Percentiles rank a stretch among this genome's conserved stretches.
Conservation (phyloP, 2,797 vertebrate genomes). For the Vipera ursinii region DNA sequence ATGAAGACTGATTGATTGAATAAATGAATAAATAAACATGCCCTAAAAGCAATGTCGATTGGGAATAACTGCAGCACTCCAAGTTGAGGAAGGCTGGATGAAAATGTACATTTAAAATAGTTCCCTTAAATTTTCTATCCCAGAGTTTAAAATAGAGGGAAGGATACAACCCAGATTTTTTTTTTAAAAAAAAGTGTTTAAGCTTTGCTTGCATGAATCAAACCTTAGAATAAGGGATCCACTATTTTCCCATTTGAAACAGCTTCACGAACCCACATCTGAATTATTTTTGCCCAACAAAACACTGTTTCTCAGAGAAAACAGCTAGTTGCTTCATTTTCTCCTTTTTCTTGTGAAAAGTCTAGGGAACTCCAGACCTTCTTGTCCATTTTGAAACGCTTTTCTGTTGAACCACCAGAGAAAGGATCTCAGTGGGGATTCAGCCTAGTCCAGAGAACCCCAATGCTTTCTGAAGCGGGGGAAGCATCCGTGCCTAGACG, state of each 20-base stretch:
- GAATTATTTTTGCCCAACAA: neutral
- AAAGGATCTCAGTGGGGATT: neutral
- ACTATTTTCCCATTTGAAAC: neutral
- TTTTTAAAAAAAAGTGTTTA: neutral
- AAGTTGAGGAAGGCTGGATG: neutral
- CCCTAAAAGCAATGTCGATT: neutral
- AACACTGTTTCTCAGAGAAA: neutral
- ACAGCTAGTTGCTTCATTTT: neutral
- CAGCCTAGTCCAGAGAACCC: neutral
- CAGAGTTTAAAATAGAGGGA: neutral
- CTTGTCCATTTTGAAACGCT: neutral
- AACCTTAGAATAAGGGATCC: neutral
- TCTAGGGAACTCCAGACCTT: slow-evolving; percentile 11
- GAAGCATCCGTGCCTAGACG: neutral
- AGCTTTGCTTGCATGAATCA: neutral
- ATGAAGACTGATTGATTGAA: neutral
- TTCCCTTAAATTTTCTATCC: neutral
- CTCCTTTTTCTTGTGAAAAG: neutral
- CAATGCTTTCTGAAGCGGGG: neutral
- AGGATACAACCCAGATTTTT: neutral
- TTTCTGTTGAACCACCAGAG: neutral
- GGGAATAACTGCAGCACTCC: neutral
- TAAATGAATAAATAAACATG: neutral
- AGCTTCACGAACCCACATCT: neutral
- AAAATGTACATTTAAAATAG: neutral